Conservation (phyloP, 2,113 vertebrate genomes). For the Artemisiospiza belli region DNA sequence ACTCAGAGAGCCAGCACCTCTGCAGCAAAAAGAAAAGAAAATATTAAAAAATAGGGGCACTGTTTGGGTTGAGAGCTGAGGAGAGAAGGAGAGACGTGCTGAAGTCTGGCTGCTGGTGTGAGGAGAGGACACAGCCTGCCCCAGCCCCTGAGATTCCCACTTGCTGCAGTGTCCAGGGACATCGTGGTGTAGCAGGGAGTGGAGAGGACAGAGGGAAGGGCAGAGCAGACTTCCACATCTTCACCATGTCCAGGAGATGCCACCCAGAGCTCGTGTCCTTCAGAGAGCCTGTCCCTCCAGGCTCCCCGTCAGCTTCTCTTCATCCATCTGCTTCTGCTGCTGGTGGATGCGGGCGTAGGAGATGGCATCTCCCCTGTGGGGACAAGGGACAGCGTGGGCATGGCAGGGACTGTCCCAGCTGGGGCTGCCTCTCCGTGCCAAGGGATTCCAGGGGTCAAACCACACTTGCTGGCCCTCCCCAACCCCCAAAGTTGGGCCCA, state of each 20-base stretch:
- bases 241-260: neutral
- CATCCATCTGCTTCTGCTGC: slow-evolving; percentile 87
- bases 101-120: slow-evolving; percentile 32
- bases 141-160: slow-evolving; percentile 44
- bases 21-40: neutral
- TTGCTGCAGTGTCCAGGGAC: neutral
- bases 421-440: fast-evolving
- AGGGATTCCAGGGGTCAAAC: neutral
- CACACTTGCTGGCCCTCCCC: neutral
- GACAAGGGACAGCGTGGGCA: neutral
- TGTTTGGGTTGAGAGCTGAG: neutral
- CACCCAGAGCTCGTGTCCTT: fast-evolving
- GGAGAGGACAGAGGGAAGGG: neutral
- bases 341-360: slow-evolving; percentile 91
- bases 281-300: slow-evolving; percentile 79
- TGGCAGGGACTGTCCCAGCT: neutral
- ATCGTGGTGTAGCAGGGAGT: neutral
- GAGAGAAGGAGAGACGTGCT: neutral
- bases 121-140: neutral
- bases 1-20: neutral
- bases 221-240: neutral
- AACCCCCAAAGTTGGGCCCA: neutral
- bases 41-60: neutral
- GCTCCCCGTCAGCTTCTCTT: slow-evolving; percentile 81
- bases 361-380: slow-evolving; percentile 88